Evolutionary conservation across 2,888 invertebrate species (phyloP).

Genomic region (Corbicula japonica): DNA sequence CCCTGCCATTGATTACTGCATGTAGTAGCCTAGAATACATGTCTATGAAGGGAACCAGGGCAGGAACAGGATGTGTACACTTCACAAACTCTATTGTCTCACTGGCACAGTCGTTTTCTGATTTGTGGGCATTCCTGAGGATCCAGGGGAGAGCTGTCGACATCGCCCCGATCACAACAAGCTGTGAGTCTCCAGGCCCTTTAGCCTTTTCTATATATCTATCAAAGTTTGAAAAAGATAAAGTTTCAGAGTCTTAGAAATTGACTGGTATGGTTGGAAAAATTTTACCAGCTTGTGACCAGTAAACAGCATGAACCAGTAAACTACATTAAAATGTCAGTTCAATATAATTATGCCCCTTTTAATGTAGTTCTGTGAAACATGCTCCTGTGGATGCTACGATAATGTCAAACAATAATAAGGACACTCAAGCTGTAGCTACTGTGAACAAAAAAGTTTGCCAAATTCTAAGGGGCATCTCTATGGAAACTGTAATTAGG

Average conservation of each 20-base stretch:
- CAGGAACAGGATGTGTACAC: slow-evolving; percentile 80
- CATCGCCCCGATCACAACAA: slow-evolving; percentile 78
- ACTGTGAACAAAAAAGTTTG: no score
- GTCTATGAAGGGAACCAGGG: slow-evolving; percentile 76
- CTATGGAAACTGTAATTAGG: no score
- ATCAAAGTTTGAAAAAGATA: background rate
- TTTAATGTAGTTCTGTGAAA: no score
- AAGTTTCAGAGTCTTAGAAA: background rate
- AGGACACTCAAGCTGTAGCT: no score
- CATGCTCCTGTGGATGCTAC: no score
- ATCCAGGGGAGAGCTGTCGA: slow-evolving; percentile 81
- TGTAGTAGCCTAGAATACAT: slow-evolving; percentile 79
- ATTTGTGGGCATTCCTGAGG: slow-evolving; percentile 76
- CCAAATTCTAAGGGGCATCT: no score
- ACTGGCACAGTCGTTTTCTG: slow-evolving; percentile 77
- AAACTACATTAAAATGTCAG: no score
- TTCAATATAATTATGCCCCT: no score
- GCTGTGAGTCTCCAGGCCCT: slow-evolving; percentile 73
- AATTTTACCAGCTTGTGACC: no score
- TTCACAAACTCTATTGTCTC: slow-evolving; percentile 78
- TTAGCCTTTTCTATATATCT: slow-evolving; percentile 67
- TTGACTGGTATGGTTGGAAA: no score
- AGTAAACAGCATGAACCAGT: no score
- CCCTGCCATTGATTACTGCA: slow-evolving; percentile 77
- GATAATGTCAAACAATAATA: no score